Evolutionary conservation across 2,113 vertebrate species (phyloP).

Genomic region (Monopterus albus): DNA sequence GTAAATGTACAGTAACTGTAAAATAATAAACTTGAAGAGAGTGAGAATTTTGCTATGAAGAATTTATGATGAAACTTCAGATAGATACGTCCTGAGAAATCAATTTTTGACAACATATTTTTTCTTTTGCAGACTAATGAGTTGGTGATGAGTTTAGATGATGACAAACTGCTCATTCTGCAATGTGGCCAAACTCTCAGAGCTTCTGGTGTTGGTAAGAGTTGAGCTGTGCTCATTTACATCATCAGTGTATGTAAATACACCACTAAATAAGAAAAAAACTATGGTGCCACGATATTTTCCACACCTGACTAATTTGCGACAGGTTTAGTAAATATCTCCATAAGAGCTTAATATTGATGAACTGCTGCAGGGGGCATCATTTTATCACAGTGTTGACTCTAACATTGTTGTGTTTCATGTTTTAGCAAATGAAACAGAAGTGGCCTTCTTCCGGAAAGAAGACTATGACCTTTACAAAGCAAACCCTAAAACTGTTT

Average conservation of each 20-base stretch:
- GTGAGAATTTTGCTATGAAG: too few relatives aligned
- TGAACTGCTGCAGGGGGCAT: background rate
- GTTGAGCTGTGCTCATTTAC: background rate
- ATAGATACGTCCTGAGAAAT: too few relatives aligned
- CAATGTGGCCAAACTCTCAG: constrained; percentile 81
- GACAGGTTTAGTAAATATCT: too few relatives aligned
- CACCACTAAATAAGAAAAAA: too few relatives aligned
- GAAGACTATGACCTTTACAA: constrained; percentile 90
- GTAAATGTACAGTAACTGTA: too few relatives aligned
- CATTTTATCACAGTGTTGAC: background rate
- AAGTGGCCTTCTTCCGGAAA: constrained; percentile 91
- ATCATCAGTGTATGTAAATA: too few relatives aligned
- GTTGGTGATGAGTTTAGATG: constrained; percentile 91
- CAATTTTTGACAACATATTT: too few relatives aligned
- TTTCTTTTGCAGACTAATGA: constrained; percentile 86
- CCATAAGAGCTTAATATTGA: too few relatives aligned
- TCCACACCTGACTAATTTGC: too few relatives aligned
- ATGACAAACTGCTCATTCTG: constrained; percentile 89
- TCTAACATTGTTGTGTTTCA: background rate
- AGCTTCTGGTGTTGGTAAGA: constrained; percentile 88
- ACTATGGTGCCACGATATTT: too few relatives aligned
- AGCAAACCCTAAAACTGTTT: constrained; percentile 85
- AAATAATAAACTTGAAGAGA: too few relatives aligned
- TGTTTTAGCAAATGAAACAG: constrained; percentile 89
- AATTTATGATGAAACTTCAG: too few relatives aligned